Percentiles rank a stretch among this genome's conserved stretches.
phyloP scores from a whole-genome alignment of 2,113 vertebrate genomes.

The Melospiza melodia region DNA sequence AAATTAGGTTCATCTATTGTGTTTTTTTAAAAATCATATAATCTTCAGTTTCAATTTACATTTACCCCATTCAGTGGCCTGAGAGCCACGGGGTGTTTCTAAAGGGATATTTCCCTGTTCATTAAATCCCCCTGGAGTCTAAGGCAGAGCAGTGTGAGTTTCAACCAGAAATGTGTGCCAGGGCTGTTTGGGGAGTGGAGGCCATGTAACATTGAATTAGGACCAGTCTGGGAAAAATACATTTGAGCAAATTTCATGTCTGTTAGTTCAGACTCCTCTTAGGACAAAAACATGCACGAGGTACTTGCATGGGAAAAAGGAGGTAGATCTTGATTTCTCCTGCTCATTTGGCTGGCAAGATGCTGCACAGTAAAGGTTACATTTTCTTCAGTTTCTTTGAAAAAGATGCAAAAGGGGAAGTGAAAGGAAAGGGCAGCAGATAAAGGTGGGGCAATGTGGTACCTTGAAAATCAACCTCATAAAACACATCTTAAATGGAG shows the following conservation, averaged over 20 bases:
- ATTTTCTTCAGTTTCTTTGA: not conserved
- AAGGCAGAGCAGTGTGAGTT: not conserved
- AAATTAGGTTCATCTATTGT: not conserved
- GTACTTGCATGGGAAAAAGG: not conserved
- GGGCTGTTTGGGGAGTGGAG: not conserved
- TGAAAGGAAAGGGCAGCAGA: not conserved
- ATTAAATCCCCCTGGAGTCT: conserved; percentile 2
- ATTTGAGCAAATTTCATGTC: not conserved
- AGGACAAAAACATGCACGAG: not conserved
- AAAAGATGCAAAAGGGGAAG: not conserved
- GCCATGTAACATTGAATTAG: not conserved
- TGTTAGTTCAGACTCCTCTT: not conserved
- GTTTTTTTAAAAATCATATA: not conserved
- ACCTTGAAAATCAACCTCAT: not conserved
- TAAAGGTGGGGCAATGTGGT: not conserved
- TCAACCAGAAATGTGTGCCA: not conserved
- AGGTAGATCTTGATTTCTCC: not conserved
- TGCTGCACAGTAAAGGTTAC: not conserved
- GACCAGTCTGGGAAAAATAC: not conserved
- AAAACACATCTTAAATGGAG: not conserved
- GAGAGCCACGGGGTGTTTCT: conserved; percentile 8
- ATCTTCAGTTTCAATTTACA: not conserved
- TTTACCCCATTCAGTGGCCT: conserved; percentile 14
- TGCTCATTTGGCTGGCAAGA: not conserved
- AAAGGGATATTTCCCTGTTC: conserved; percentile 45